These are phyloP conservation scores for Oxygymnocypris stewartii DNA, from an alignment of 2,113 vertebrate species.

Conservation along the genomic window DNA sequence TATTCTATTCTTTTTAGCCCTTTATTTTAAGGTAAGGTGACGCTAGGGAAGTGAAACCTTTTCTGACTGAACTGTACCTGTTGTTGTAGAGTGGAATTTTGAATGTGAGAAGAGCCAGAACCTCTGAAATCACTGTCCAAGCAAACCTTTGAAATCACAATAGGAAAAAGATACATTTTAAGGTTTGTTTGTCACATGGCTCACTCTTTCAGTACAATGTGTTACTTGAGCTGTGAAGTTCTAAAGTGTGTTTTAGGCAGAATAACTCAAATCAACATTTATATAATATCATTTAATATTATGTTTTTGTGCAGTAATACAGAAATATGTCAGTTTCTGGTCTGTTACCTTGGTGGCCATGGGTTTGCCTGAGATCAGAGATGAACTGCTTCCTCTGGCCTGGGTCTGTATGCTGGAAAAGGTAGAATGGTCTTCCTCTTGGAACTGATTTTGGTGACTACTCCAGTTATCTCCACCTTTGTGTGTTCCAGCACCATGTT, in stretches of 20 bases:
- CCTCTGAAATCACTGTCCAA: constrained; percentile 3
- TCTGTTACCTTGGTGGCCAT: constrained; percentile 46
- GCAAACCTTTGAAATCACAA: constrained; percentile 16
- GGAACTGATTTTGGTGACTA: background rate
- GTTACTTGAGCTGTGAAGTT: background rate
- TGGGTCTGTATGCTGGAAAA: constrained; percentile 35
- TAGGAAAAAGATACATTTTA: background rate
- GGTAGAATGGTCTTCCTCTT: constrained; percentile 20
- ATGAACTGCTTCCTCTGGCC: background rate
- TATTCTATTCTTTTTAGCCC: background rate
- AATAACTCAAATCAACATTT: background rate
- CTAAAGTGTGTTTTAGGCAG: background rate
- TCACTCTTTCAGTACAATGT: background rate
- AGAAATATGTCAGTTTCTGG: background rate
- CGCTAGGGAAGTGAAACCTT: background rate
- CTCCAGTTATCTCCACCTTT: constrained; percentile 32
- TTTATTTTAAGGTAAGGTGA: background rate
- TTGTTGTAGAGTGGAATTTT: background rate
- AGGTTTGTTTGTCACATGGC: background rate
- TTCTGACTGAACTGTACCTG: constrained; percentile 5
- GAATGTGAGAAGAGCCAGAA: background rate
- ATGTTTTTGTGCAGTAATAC: background rate
- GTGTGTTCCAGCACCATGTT: constrained; percentile 33
- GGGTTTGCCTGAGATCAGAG: constrained; percentile 22
- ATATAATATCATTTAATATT: background rate